phyloP scores from a whole-genome alignment of 1,140 invertebrate species.

The Procambarus clarkii region DNA sequence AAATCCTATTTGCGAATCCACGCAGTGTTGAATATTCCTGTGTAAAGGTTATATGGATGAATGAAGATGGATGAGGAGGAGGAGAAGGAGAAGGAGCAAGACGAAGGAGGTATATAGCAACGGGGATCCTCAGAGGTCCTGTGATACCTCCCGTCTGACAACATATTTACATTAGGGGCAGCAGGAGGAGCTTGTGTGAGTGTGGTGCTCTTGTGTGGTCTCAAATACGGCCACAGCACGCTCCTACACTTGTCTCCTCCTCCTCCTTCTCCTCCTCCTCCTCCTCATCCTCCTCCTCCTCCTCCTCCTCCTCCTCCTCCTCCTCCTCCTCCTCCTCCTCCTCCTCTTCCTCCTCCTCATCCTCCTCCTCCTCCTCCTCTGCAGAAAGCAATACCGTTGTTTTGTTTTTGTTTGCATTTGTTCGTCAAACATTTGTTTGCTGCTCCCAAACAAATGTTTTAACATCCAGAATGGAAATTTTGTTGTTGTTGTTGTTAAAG shows the following conservation, averaged over 20 bases:
- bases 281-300: not conserved
- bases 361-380: no score
- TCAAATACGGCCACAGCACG: not conserved
- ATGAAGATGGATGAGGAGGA: conserved; percentile 22
- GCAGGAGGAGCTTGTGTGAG: not conserved
- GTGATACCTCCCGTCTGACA: conserved; percentile 33
- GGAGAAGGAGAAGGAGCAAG: not conserved
- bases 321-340: not conserved
- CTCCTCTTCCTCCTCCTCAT: no score
- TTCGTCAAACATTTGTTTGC: no score
- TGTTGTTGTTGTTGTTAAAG: no score
- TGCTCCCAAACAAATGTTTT: no score
- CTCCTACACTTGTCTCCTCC: not conserved
- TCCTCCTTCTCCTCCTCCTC: not conserved
- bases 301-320: not conserved
- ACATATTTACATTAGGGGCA: conserved; percentile 41
- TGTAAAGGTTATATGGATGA: not conserved
- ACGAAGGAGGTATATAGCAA: not conserved
- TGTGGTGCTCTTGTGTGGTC: conserved; percentile 18
- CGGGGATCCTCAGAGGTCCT: not conserved
- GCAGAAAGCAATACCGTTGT: no score
- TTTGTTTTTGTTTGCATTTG: no score
- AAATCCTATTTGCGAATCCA: not conserved
- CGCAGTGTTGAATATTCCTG: not conserved
- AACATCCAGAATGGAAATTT: no score